Conservation (phyloP, 2,888 invertebrate species). For the Ectobius pallidus region DNA sequence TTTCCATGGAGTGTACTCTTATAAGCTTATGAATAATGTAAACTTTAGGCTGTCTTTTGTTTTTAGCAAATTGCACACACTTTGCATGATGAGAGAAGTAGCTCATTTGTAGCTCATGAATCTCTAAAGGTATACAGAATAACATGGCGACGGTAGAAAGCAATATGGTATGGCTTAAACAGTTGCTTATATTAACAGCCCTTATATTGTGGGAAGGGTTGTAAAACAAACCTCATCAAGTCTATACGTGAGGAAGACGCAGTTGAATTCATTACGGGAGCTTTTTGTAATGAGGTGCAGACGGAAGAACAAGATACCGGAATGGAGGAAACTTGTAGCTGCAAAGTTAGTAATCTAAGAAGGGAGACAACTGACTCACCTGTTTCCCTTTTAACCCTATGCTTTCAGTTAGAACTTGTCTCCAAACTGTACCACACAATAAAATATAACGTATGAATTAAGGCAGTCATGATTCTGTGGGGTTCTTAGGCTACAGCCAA, state of each 20-base stretch:
- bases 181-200: slow-evolving; percentile 22
- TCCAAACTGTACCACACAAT: no score
- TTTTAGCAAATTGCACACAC: slow-evolving; percentile 7
- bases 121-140: slow-evolving; percentile 2
- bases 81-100: neutral
- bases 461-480: no score
- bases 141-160: neutral
- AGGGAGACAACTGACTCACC: neutral
- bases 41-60: neutral
- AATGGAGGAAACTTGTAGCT: neutral
- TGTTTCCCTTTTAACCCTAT: no score
- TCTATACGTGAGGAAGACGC: slow-evolving; percentile 25
- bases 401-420: no score
- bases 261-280: slow-evolving; percentile 12
- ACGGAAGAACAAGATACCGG: neutral
- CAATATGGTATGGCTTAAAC: slow-evolving; percentile 8
- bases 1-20: no score
- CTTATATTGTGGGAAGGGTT: slow-evolving; percentile 22
- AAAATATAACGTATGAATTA: no score
- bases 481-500: no score
- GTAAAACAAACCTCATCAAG: slow-evolving; percentile 35
- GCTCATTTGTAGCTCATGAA: slow-evolving; percentile 14
- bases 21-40: neutral
- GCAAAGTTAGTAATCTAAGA: neutral
- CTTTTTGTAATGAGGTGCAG: slow-evolving; percentile 37